Conservation (phyloP, 2,888 invertebrate species). For the Pterostichus niger region DNA sequence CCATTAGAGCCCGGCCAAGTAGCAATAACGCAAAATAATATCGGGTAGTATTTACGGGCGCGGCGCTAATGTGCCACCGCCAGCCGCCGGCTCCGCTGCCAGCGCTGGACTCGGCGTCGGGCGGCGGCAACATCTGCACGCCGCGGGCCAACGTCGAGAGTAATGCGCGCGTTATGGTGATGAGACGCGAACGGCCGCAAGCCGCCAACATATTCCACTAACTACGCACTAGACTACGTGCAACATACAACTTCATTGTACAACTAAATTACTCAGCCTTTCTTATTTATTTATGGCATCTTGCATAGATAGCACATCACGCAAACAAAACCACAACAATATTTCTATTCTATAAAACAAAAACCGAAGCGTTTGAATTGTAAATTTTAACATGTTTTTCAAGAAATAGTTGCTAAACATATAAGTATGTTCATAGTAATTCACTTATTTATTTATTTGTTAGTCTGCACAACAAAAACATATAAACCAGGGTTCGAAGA, state of each 20-base stretch:
- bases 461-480: no score
- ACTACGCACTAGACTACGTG: background rate
- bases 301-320: background rate
- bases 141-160: slow-evolving; percentile 71
- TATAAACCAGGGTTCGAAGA: no score
- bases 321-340: background rate
- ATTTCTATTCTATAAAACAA: background rate
- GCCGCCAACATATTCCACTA: background rate
- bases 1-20: slow-evolving; percentile 69
- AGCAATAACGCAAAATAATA: slow-evolving; percentile 71
- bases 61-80: slow-evolving; percentile 50
- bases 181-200: slow-evolving; percentile 71
- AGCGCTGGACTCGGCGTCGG: slow-evolving; percentile 20
- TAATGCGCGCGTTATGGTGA: slow-evolving; percentile 77
- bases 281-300: slow-evolving; percentile 1
- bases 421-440: no score
- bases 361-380: background rate
- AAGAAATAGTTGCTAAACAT: no score
- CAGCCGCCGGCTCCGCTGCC: slow-evolving; percentile 29
- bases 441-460: no score
- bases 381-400: no score
- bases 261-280: background rate
- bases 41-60: slow-evolving; percentile 71
- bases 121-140: slow-evolving; percentile 36
- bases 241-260: background rate